A percentile compares a stretch with the other conserved stretches of the same genome.
These are phyloP conservation scores for Brevimyrus niger DNA, from an alignment of 2,113 vertebrate genomes.

Conservation along the genomic window DNA sequence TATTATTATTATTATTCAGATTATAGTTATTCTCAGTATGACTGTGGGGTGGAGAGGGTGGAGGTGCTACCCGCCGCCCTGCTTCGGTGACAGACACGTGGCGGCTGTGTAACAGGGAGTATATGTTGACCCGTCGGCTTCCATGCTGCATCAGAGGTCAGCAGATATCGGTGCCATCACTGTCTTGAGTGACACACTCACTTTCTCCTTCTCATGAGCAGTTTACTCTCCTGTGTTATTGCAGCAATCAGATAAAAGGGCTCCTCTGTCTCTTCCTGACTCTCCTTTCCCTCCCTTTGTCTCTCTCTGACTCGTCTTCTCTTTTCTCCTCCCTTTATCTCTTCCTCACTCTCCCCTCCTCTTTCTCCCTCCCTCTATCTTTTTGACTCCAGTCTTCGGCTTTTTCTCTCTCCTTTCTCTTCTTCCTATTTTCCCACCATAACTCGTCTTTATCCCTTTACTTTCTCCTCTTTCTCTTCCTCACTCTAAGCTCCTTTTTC, in stretches of 20 bases:
- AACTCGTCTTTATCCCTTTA: not conserved
- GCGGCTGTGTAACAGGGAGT: not conserved
- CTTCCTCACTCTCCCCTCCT: not conserved
- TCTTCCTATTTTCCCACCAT: not conserved
- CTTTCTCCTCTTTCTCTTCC: not conserved
- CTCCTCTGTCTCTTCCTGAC: conserved; percentile 38
- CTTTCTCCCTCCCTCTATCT: not conserved
- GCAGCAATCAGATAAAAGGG: conserved; percentile 55
- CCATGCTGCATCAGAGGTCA: not conserved
- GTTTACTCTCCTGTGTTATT: conserved; percentile 18
- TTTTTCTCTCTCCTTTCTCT: not conserved
- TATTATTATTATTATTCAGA: conserved; percentile 39
- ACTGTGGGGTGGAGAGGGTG: conserved; percentile 12
- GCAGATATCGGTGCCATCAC: not conserved
- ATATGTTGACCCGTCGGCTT: not conserved
- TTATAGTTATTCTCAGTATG: conserved; percentile 51
- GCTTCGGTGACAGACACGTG: not conserved
- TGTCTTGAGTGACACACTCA: conserved; percentile 3
- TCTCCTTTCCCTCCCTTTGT: not conserved
- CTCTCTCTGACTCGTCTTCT: not conserved
- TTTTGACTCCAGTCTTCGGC: not conserved
- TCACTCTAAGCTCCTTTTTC: not conserved
- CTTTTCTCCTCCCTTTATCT: not conserved
- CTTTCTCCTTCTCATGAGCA: not conserved
- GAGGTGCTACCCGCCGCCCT: not conserved